A percentile compares a stretch with the other conserved stretches of the same genome.
These are phyloP conservation scores for Brachyalestes nurse DNA, from an alignment of 2,797 vertebrate genomes.

Conservation along the genomic window DNA sequence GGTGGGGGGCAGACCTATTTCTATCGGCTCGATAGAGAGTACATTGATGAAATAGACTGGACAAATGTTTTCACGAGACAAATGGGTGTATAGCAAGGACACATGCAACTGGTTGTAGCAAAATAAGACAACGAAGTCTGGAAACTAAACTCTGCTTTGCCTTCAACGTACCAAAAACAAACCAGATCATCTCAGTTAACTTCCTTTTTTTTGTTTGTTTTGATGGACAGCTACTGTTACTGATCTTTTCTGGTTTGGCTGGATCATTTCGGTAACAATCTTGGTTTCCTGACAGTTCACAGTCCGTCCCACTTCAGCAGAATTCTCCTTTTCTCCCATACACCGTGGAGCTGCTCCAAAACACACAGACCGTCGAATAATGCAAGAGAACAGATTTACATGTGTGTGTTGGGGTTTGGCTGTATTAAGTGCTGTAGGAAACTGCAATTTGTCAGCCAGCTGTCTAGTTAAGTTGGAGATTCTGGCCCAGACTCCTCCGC, in stretches of 20 bases:
- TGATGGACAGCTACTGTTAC: too few relatives aligned
- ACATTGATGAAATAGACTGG: background rate
- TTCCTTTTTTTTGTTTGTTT: background rate
- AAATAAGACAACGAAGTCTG: background rate
- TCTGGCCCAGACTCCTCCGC: background rate
- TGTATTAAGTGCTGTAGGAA: background rate
- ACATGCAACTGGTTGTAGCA: background rate
- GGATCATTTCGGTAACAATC: background rate
- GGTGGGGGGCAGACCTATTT: too few relatives aligned
- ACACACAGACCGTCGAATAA: background rate
- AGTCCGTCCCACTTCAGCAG: constrained; percentile 19
- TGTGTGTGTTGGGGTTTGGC: background rate
- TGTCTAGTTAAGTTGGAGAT: background rate
- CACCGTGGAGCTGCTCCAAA: too few relatives aligned
- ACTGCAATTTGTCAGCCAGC: background rate
- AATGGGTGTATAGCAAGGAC: background rate
- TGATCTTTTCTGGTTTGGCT: background rate
- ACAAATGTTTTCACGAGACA: background rate
- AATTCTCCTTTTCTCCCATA: background rate
- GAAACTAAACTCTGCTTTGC: background rate
- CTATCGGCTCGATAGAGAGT: background rate
- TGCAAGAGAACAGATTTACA: background rate
- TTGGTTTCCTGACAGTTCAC: background rate
- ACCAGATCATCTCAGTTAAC: background rate
- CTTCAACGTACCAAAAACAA: background rate